These are phyloP conservation scores for Coracias cyanogaster DNA, from an alignment of 2,797 vertebrate genomes.

Conservation along the genomic window DNA sequence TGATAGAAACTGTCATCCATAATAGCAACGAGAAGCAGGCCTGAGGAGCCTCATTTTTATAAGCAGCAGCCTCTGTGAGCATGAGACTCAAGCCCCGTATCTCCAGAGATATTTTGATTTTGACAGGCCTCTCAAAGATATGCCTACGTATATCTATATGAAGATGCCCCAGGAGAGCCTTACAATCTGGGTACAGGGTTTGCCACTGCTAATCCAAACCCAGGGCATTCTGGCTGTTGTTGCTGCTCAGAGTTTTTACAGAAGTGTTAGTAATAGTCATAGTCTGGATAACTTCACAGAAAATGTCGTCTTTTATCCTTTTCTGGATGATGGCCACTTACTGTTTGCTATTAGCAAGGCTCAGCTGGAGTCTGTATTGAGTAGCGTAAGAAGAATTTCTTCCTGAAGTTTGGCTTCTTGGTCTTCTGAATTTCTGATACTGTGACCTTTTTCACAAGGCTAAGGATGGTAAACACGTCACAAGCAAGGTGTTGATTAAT, in stretches of 20 bases:
- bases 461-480: background rate
- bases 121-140: conserved; percentile 52
- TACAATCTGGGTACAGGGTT: conserved; percentile 18
- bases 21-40: conserved; percentile 51
- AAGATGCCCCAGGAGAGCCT: conserved; percentile 33
- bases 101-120: conserved; percentile 64
- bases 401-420: background rate
- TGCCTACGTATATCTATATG: conserved; percentile 50
- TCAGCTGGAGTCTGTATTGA: background rate
- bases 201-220: conserved; percentile 1
- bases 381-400: background rate
- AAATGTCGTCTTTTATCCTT: background rate
- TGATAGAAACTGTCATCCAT: conserved; percentile 51
- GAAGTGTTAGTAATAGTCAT: background rate
- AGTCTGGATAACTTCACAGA: background rate
- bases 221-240: background rate
- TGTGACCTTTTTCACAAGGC: background rate
- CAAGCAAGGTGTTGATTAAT: conserved; percentile 3
- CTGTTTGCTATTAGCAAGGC: conserved; percentile 15
- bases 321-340: background rate
- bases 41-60: conserved; percentile 54
- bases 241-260: background rate
- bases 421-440: background rate
- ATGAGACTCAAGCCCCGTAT: conserved; percentile 3
- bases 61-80: conserved; percentile 49